These are phyloP conservation scores for Andrena bicolor DNA, from an alignment of 2,888 invertebrate species.

Conservation along the genomic window DNA sequence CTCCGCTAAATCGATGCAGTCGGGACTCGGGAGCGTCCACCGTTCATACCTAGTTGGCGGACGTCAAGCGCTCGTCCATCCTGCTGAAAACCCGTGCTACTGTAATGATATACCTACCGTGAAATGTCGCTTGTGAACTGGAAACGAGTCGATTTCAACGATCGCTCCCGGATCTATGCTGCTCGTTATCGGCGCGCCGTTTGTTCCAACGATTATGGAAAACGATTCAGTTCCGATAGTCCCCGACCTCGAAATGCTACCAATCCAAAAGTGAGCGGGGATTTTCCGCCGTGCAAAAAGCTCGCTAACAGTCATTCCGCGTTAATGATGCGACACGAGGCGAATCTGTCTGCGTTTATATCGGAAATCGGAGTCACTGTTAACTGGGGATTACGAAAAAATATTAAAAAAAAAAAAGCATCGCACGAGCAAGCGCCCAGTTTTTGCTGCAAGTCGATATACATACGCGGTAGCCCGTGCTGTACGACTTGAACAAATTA, in stretches of 20 bases:
- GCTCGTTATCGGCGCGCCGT: conserved; percentile 51
- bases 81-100: neutral
- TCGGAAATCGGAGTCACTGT: neutral
- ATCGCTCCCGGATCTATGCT: conserved; percentile 34
- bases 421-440: neutral
- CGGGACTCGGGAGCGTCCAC: neutral
- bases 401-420: neutral
- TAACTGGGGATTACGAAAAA: neutral
- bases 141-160: conserved; percentile 43
- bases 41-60: neutral
- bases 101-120: conserved; percentile 40
- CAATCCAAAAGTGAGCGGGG: conserved; percentile 15
- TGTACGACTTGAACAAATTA: conserved; percentile 24
- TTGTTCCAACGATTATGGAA: conserved; percentile 57
- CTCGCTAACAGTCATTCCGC: conserved; percentile 23
- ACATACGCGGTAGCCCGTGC: neutral
- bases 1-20: conserved; percentile 5
- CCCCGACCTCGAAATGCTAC: conserved; percentile 23
- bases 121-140: conserved; percentile 38
- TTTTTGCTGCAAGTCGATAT: conserved; percentile 8
- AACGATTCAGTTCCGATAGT: conserved; percentile 30
- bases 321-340: conserved; percentile 7
- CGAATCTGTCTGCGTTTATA: conserved; percentile 9
- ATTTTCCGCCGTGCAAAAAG: conserved; percentile 26
- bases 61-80: conserved; percentile 21